Conservation (phyloP, 2,113 vertebrate species). For the Aegypius monachus region DNA sequence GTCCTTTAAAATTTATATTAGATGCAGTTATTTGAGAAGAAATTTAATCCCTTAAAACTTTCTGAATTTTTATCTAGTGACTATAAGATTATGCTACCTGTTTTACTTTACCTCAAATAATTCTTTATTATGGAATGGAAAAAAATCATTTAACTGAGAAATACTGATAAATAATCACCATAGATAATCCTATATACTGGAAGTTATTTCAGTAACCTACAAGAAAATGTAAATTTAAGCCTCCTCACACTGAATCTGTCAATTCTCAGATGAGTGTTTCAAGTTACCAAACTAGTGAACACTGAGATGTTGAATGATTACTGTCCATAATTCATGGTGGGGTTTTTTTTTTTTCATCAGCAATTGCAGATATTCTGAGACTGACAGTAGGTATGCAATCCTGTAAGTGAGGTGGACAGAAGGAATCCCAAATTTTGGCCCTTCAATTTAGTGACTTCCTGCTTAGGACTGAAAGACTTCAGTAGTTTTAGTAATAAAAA, state of each 20-base stretch:
- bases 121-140: not conserved
- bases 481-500: not conserved
- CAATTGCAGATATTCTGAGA: not conserved
- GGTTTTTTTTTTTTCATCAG: not conserved
- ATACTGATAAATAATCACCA: not conserved
- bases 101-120: not conserved
- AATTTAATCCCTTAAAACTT: not conserved
- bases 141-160: not conserved
- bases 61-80: not conserved
- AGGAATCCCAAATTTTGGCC: not conserved
- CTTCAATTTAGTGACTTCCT: not conserved
- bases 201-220: not conserved
- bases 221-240: not conserved
- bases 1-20: not conserved
- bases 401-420: not conserved
- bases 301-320: not conserved
- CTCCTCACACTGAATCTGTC: not conserved
- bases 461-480: not conserved
- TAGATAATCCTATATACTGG: not conserved
- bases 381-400: rapidly evolving
- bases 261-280: not conserved
- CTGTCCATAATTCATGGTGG: not conserved
- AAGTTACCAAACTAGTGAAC: not conserved
- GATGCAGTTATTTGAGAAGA: not conserved
- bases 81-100: not conserved